Conservation (phyloP, 2,797 vertebrate species). For the Sebastes reedi region DNA sequence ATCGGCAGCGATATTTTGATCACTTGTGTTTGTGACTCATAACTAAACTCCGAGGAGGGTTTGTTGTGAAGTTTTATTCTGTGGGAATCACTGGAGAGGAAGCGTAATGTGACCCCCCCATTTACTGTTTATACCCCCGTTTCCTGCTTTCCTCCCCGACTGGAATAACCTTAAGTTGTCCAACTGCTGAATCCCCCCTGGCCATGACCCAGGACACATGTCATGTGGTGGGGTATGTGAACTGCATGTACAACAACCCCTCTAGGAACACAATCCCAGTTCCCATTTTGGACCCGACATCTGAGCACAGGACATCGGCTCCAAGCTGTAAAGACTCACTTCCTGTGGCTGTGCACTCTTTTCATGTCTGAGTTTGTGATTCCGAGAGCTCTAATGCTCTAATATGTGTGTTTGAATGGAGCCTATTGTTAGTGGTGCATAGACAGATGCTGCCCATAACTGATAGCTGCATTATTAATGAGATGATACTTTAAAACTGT, state of each 20-base stretch:
- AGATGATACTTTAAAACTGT: constrained; percentile 1
- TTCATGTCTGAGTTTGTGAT: constrained; percentile 7
- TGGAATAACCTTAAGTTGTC: constrained; percentile 70
- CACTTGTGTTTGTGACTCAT: constrained; percentile 42
- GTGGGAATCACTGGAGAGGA: constrained; percentile 70
- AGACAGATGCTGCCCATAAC: neutral
- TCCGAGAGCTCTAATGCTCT: neutral
- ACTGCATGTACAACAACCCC: constrained; percentile 64
- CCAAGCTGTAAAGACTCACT: constrained; percentile 38
- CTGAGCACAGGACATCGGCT: constrained; percentile 34
- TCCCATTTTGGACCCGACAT: constrained; percentile 55
- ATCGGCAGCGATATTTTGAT: constrained; percentile 44
- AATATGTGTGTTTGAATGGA: neutral
- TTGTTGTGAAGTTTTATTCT: constrained; percentile 63
- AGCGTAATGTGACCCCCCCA: constrained; percentile 69
- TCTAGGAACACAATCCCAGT: constrained; percentile 51
- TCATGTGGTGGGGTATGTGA: constrained; percentile 75
- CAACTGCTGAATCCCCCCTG: constrained; percentile 72
- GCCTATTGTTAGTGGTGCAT: neutral
- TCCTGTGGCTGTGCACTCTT: constrained; percentile 30
- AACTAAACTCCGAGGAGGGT: constrained; percentile 18
- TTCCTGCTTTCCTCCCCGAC: constrained; percentile 78
- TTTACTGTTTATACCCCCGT: constrained; percentile 80
- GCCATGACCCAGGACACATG: constrained; percentile 70
- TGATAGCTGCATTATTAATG: constrained; percentile 15